Base-by-base conservation (phyloP, 2,113 vertebrate species). In the Pollachius pollachius region DNA sequence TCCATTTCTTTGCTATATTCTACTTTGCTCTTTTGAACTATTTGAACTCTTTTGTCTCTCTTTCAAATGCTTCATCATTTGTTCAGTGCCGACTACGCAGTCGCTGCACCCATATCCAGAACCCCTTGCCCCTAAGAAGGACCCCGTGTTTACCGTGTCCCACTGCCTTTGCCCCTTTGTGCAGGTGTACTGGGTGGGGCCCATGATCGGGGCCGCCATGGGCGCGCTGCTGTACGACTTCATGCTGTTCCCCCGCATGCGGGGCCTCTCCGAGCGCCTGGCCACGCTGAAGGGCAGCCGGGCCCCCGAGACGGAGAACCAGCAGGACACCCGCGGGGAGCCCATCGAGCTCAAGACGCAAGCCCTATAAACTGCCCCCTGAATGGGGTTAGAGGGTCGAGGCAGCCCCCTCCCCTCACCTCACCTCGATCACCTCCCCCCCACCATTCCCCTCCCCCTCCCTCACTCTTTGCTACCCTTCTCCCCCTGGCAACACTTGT, bases 181-280 rank as follows among this genome's bases (percentile, higher is more conserved):
- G 57, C 89, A 96, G 95, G 95, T 98, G 65, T 98, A 95, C 87
- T 97, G 96, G 95, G 94, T 96, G 1, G 96, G 95, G 25, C 95
- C 96, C 9, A 92, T 96, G 91, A 94, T 95, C 63, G 96, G 95
- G 25, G 94, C 90, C 3, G 93, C 92, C 60, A 85, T 96, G 85
- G 95, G 93, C 2, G 93, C 93, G 54, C 85, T 97, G 58, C 82
- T 96, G 48, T 98, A 98, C 11, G 95, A 98, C 76, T 96, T 97
- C 87, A 92, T 96, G 78, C 91, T 97, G 82, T 95, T 94, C 81
- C 96, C 95, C 52, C 94, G 95, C 78, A 91, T 94, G 91, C 93
- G 94, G 72, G 93, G 92, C 79, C 79, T 97, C 68, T 94, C 94
- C 15, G 95, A 97, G 89, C 94, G 95, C 86, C 89, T 96, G 89